Percentiles rank a stretch among this genome's conserved stretches.
Evolutionary conservation across 2,113 vertebrate species (phyloP).

Genomic region (Epinephelus fuscoguttatus): DNA sequence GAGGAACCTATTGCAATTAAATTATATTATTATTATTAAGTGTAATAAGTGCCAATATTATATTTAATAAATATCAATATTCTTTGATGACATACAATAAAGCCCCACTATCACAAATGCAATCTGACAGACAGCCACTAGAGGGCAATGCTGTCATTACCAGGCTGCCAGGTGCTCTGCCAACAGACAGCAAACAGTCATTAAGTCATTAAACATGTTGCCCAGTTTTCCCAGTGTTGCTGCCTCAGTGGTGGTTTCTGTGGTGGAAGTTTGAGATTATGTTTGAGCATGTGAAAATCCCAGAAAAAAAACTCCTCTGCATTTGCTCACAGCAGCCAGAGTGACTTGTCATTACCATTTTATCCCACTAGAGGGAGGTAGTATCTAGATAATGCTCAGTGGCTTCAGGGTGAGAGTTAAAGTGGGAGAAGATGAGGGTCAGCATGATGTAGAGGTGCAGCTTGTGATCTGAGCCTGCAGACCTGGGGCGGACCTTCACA

Average conservation of each 20-base stretch:
- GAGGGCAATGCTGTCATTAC: slow-evolving; percentile 4
- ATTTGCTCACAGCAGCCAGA: background rate
- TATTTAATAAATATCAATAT: background rate
- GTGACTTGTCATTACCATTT: background rate
- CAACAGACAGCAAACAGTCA: background rate
- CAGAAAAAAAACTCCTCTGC: rapidly evolving
- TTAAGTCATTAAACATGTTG: background rate
- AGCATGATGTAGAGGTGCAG: background rate
- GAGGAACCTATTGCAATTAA: no score
- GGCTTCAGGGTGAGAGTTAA: background rate
- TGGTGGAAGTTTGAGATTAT: background rate
- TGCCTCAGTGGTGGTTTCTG: background rate
- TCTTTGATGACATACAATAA: background rate
- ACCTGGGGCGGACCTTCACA: background rate
- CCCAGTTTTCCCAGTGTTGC: background rate
- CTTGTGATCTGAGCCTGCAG: background rate
- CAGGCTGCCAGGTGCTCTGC: background rate
- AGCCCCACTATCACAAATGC: background rate
- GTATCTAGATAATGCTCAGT: slow-evolving; percentile 7
- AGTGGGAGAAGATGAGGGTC: background rate
- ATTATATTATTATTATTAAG: no score
- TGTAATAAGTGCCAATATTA: no score
- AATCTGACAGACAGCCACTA: slow-evolving; percentile 19
- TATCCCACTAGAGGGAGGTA: slow-evolving; percentile 54
- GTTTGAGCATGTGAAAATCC: background rate